Base-by-base conservation (phyloP, 2,797 vertebrate species). In the Chloroceryle inda region DNA sequence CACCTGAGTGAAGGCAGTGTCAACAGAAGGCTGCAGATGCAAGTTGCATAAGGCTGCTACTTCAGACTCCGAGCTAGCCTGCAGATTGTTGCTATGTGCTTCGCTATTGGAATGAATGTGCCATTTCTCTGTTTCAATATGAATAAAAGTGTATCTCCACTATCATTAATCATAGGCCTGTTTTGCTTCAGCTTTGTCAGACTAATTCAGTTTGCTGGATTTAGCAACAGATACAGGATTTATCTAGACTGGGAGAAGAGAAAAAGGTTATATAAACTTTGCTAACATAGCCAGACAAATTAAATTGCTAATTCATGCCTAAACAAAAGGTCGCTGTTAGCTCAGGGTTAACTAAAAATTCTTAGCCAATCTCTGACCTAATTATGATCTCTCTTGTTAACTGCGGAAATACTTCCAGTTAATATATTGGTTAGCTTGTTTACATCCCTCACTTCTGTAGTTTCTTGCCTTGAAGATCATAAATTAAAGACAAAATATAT, bases 201-300 rank as follows among this genome's bases (percentile, higher is more conserved):
- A 89, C 33, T 61, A 91, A 89, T 94, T 83, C 64, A 55, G 44
- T 44, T 63, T 85, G 52, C 81, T 61, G 45, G 81, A 88, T 53
- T 85, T 85, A 87, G 40, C 0, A 1, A 72, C 35, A 91, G 77
- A 93, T 33, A 87, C 14, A 1, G 3, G 33, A 76, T 92, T 92
- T 95, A 95, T 92, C 71, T 74, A 49, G 31, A 76, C 31, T 0
- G 0, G 29, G 45, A 85, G 44, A 89, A 82, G 50, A 77, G 26
- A 27, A 87, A 93, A 85, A 79, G 89, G 81, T 92, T 96, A 96
- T 38, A 74, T 76, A 96, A 92, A 80, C 78, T 91, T 89, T 50
- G n/a, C 49, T 75, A 61, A 78, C 45, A 62, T 10, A 77, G 35
- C 6, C 61, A 77, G 79, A 80, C 49, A 67, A 95, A 94, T 94